Conservation (phyloP, 1,140 invertebrate genomes). For the Megathymus violae region DNA sequence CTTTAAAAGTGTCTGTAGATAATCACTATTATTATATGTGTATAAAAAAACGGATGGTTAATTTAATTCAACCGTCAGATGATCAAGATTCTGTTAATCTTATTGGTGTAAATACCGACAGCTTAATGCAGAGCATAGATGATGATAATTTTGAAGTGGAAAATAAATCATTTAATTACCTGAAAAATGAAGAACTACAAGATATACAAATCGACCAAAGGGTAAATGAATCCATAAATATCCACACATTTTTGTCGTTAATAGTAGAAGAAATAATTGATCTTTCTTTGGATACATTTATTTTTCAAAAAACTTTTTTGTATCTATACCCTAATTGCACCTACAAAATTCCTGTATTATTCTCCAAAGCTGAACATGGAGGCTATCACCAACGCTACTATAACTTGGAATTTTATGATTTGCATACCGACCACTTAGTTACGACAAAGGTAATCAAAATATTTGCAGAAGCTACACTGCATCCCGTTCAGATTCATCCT, state of each 20-base stretch:
- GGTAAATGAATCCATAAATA: background rate
- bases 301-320: constrained; percentile 57
- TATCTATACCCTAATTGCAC: constrained; percentile 47
- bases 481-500: constrained; percentile 61
- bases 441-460: constrained; percentile 57
- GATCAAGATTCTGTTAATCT: constrained; percentile 40
- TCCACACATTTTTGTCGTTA: constrained; percentile 10
- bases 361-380: constrained; percentile 57
- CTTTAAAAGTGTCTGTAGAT: constrained; percentile 49
- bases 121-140: constrained; percentile 39
- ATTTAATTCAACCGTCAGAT: constrained; percentile 38
- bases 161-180: constrained; percentile 28
- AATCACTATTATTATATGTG: constrained; percentile 54
- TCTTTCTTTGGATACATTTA: constrained; percentile 55
- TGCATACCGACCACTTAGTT: constrained; percentile 44
- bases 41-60: constrained; percentile 49
- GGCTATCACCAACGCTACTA: constrained; percentile 66
- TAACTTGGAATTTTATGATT: constrained; percentile 56
- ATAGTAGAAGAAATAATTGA: constrained; percentile 54
- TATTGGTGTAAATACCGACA: constrained; percentile 41
- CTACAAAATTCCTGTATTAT: constrained; percentile 47
- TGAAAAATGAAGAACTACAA: constrained; percentile 20
- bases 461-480: constrained; percentile 58
- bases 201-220: background rate
- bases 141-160: constrained; percentile 39